Conservation (phyloP, 1,140 invertebrate genomes). For the Oryzaephilus surinamensis region DNA sequence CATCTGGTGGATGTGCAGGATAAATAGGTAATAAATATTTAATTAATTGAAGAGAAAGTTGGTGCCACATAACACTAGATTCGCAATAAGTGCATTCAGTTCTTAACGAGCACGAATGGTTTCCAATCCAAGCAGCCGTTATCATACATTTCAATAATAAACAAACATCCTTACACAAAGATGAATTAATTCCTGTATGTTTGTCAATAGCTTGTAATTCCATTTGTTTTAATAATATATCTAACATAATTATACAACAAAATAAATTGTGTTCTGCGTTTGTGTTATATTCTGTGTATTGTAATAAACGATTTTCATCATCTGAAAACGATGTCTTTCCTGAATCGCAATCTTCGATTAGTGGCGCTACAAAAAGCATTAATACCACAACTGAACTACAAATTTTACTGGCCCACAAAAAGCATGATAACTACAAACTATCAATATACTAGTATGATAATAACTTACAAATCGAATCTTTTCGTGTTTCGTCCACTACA, state of each 20-base stretch:
- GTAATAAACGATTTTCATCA: conserved; percentile 51
- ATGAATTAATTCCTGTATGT: conserved; percentile 67
- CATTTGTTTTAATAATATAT: conserved; percentile 93
- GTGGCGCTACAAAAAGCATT: conserved; percentile 39
- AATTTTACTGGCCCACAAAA: no score
- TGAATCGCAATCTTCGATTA: conserved; percentile 54
- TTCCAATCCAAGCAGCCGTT: conserved; percentile 60
- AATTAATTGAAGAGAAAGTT: conserved; percentile 70
- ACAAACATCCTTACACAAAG: conserved; percentile 64
- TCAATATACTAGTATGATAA: no score
- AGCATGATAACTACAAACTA: neutral
- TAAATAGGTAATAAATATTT: conserved; percentile 66
- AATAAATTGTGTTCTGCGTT: conserved; percentile 69
- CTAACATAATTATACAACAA: conserved; percentile 93
- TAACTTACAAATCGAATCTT: conserved; percentile 47
- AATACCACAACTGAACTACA: neutral
- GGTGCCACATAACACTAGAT: conserved; percentile 87
- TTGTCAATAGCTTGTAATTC: conserved; percentile 85
- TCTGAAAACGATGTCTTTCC: conserved; percentile 62
- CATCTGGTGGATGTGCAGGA: conserved; percentile 64
- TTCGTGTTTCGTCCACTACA: conserved; percentile 30
- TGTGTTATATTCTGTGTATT: conserved; percentile 49
- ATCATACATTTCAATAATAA: conserved; percentile 75
- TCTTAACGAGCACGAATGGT: conserved; percentile 54
- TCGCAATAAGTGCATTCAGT: conserved; percentile 85